Evolutionary conservation across 1,140 invertebrate genomes (phyloP).

Genomic region (Hylaeus volcanicus): DNA sequence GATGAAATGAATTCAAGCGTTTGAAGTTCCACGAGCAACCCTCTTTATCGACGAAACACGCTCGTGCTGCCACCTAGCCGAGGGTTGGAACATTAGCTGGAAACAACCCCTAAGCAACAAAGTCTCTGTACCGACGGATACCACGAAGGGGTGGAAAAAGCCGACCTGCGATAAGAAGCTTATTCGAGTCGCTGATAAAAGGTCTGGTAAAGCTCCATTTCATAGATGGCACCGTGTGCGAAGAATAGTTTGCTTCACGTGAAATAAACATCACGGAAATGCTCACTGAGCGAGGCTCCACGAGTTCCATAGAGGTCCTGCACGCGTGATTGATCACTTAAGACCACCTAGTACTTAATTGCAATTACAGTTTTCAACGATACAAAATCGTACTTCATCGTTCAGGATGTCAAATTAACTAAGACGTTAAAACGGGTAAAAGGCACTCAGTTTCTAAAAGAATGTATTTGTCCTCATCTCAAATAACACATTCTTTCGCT

Average conservation of each 20-base stretch:
- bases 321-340: not conserved
- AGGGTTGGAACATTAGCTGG: slow-evolving; percentile 32
- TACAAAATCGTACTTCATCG: no score
- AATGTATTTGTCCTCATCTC: no score
- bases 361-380: no score
- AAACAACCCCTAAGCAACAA: slow-evolving; percentile 29
- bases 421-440: no score
- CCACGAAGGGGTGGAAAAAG: not conserved
- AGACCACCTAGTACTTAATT: no score
- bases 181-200: not conserved
- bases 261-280: not conserved
- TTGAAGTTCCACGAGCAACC: not conserved
- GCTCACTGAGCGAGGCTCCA: not conserved
- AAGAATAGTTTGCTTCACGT: not conserved
- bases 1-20: not conserved
- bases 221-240: slow-evolving; percentile 36
- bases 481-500: no score
- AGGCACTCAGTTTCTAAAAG: not conserved
- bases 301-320: slow-evolving; percentile 5
- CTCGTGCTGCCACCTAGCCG: slow-evolving; percentile 46
- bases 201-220: not conserved
- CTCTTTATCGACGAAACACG: slow-evolving; percentile 30
- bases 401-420: no score
- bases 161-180: slow-evolving; percentile 36
- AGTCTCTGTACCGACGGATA: slow-evolving; percentile 41